A percentile compares a stretch with the other conserved stretches of the same genome.
Evolutionary conservation across 1,140 invertebrate genomes (phyloP).

Genomic region (Zaprionus tsacasi): DNA sequence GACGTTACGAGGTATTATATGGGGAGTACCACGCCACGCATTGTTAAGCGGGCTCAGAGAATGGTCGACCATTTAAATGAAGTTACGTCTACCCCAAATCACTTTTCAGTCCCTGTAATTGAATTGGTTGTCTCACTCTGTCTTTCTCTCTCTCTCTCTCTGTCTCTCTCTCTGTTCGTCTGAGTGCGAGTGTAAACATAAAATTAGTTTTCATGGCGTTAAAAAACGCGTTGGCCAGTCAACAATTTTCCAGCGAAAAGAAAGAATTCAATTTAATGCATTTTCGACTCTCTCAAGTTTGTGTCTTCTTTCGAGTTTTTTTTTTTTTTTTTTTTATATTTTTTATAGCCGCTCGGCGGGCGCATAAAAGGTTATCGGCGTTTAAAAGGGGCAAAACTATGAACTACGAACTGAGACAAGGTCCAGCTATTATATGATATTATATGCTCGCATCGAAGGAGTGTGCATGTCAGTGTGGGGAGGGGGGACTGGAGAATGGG

Average conservation of each 20-base stretch:
- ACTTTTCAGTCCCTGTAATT: constrained; percentile 69
- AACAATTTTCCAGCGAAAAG: constrained; percentile 54
- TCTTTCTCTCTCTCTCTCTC: not conserved
- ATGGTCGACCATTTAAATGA: constrained; percentile 71
- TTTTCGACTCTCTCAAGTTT: constrained; percentile 56
- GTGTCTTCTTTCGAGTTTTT: constrained; percentile 19
- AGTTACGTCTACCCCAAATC: constrained; percentile 49
- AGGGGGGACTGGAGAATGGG: constrained; percentile 1
- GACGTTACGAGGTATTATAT: constrained; percentile 57
- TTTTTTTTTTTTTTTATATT: constrained; percentile 45
- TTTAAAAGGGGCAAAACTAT: constrained; percentile 67
- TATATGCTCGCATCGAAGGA: constrained; percentile 50
- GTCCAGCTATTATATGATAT: constrained; percentile 71
- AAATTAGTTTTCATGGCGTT: constrained; percentile 82
- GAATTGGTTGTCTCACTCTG: constrained; percentile 50
- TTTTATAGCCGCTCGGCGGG: constrained; percentile 70
- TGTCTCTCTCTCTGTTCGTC: constrained; percentile 1
- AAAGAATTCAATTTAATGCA: constrained; percentile 78
- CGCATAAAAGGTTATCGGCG: constrained; percentile 78
- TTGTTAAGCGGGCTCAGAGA: constrained; percentile 55
- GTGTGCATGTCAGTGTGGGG: constrained; percentile 26
- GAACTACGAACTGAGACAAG: constrained; percentile 45
- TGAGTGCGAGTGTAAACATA: constrained; percentile 65
- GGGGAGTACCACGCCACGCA: constrained; percentile 61
- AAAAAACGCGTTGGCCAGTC: constrained; percentile 67